Evolutionary conservation across 2,888 invertebrate genomes (phyloP).

Genomic region (Parapristionchus giblindavisi): DNA sequence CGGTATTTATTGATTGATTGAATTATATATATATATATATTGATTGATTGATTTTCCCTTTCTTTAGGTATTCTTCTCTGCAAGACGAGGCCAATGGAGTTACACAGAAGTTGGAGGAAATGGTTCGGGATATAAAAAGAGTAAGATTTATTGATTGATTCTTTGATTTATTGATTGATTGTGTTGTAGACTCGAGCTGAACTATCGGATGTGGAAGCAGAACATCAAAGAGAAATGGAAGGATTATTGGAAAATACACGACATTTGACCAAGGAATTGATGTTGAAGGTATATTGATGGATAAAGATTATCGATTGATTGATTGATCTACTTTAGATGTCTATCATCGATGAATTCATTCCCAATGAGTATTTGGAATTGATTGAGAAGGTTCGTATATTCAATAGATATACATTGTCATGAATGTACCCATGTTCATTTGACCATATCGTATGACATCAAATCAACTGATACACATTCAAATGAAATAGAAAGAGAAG

Average conservation of each 20-base stretch:
- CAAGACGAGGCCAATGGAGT: constrained; percentile 94
- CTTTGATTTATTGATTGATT: constrained; percentile 74
- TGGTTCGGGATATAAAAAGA: constrained; percentile 46
- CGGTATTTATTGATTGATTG: background rate
- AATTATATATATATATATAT: background rate
- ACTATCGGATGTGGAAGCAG: constrained; percentile 78
- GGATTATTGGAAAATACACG: constrained; percentile 91
- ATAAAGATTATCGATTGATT: background rate
- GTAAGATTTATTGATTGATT: background rate
- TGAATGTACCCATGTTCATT: background rate
- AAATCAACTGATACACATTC: background rate
- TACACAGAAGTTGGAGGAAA: constrained; percentile 84
- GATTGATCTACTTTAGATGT: constrained; percentile 72
- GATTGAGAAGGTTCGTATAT: constrained; percentile 57
- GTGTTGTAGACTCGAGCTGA: constrained; percentile 78
- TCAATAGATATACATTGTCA: background rate
- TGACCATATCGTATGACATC: background rate
- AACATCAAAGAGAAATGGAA: constrained; percentile 96
- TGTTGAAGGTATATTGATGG: constrained; percentile 6
- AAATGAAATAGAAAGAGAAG: background rate
- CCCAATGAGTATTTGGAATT: constrained; percentile 88
- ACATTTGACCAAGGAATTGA: constrained; percentile 78
- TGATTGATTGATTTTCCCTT: background rate
- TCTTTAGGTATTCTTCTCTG: constrained; percentile 83
- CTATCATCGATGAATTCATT: constrained; percentile 90